Conservation (phyloP, 2,797 vertebrate genomes). For the Chelmon rostratus region DNA sequence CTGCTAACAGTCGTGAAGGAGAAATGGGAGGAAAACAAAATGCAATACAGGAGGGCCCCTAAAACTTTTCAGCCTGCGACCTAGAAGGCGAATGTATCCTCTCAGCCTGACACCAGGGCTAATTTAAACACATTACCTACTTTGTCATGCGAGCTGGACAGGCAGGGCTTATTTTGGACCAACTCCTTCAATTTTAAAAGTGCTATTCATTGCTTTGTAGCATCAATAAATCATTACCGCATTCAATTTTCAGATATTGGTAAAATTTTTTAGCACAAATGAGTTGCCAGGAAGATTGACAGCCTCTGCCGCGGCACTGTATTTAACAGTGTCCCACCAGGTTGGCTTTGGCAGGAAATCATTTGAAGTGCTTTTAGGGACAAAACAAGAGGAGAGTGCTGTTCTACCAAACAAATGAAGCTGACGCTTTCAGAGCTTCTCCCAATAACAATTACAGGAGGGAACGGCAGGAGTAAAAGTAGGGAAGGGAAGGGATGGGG, state of each 20-base stretch:
- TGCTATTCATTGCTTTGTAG: slow-evolving; percentile 17
- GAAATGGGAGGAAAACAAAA: slow-evolving; percentile 28
- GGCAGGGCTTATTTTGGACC: slow-evolving; percentile 20
- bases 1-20: neutral
- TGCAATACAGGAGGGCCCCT: slow-evolving; percentile 21
- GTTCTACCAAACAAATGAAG: slow-evolving; percentile 8
- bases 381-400: neutral
- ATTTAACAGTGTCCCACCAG: slow-evolving; percentile 23
- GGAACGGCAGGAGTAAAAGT: neutral
- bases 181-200: slow-evolving; percentile 32
- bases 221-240: slow-evolving; percentile 44
- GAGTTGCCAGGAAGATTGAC: slow-evolving; percentile 9
- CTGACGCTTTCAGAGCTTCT: slow-evolving; percentile 9
- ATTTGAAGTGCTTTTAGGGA: slow-evolving; percentile 34
- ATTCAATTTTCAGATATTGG: slow-evolving; percentile 13
- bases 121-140: slow-evolving; percentile 38
- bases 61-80: slow-evolving; percentile 13
- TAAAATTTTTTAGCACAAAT: neutral
- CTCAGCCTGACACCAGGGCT: slow-evolving; percentile 20
- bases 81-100: slow-evolving; percentile 22
- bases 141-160: slow-evolving; percentile 11
- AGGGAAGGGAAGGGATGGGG: neutral
- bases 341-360: slow-evolving; percentile 38
- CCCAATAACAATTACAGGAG: neutral
- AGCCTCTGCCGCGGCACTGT: slow-evolving; percentile 1